Evolutionary conservation across 2,888 invertebrate species (phyloP), one percentile per base, ranked within the genome.

Genomic region (Papilio elwesi): DNA sequence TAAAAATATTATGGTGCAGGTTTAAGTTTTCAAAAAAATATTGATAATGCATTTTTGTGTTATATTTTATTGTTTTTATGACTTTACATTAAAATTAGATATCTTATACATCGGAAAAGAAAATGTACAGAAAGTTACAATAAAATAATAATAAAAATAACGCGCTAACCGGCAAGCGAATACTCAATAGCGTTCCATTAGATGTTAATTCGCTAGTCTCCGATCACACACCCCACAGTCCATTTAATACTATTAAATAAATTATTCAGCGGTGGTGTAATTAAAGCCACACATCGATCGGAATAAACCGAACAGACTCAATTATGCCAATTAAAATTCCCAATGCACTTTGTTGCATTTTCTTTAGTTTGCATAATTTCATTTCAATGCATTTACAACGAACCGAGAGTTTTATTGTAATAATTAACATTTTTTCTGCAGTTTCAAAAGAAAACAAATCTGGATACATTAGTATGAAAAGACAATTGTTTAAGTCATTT

Each of bases 131-230:
- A 36, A 8, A 26, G 38, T 2, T 15, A 13, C 0, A 52, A 52
- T 16, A 26, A 36, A 55, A 49, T 26, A 49, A 15, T 16, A 26
- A n/a, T 16, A 15, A 8, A 53, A 48, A 43, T 7, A 36, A 26
- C 13, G 15, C 5, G 43, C 13, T 53, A 52, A 66, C 48, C n/a
- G 38, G 15, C 11, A 38, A 16, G 9, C 52, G 38, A 51, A 52
- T 62, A 62, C 43, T 51, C 51, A 51, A 59, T 62, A 26, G 11
- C 12, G 26, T 49, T 38, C 48, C 38, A 67, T 66, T 66, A 66
- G 55, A 67, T 52, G 59, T 59, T 26, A 43, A 43, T 51, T 51
- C 68, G 67, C 75, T 79, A 81, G 75, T 77, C 82, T 51, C 51
- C n/a, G 11, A 43, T 62, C n/a, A n/a, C n/a, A n/a, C 15, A 36